Conservation (phyloP, 2,113 vertebrate species). For the Alligator mississippiensis region DNA sequence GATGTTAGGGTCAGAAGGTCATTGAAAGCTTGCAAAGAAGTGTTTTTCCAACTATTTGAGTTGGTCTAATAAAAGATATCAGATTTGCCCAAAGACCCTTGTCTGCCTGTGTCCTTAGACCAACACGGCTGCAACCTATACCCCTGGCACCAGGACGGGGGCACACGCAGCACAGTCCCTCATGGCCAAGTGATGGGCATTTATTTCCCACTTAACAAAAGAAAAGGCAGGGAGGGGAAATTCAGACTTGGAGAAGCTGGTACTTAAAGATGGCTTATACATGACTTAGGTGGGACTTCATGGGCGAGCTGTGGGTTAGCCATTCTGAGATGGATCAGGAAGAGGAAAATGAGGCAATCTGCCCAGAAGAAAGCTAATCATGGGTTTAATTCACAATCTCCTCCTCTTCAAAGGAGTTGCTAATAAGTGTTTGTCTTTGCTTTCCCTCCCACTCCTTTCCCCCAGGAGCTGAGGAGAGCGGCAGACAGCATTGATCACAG, state of each 20-base stretch:
- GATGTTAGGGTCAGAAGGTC: no score
- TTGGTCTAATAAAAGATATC: no score
- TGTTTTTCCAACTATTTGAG: no score
- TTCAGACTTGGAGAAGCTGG: neutral
- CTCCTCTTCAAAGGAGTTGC: slow-evolving; percentile 63
- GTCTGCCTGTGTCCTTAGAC: no score
- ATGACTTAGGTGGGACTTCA: neutral
- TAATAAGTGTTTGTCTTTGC: slow-evolving; percentile 69
- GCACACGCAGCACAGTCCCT: accelerated
- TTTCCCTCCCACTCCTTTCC: slow-evolving; percentile 60
- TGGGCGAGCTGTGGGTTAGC: neutral
- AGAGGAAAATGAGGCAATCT: neutral
- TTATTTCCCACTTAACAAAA: neutral
- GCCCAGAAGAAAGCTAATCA: slow-evolving; percentile 52
- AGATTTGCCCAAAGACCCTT: no score
- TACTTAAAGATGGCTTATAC: neutral
- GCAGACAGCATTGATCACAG: slow-evolving; percentile 62
- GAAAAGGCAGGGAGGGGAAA: neutral
- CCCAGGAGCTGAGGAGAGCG: slow-evolving; percentile 50
- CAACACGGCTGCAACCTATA: no score
- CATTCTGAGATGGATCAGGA: neutral
- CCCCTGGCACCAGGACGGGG: no score
- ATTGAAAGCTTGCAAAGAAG: no score
- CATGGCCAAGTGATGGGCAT: neutral
- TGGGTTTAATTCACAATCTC: slow-evolving; percentile 53